A percentile compares a stretch with the other conserved stretches of the same genome.
Evolutionary conservation across 1,140 invertebrate species (phyloP).

Genomic region (Daktulosphaira vitifoliae): DNA sequence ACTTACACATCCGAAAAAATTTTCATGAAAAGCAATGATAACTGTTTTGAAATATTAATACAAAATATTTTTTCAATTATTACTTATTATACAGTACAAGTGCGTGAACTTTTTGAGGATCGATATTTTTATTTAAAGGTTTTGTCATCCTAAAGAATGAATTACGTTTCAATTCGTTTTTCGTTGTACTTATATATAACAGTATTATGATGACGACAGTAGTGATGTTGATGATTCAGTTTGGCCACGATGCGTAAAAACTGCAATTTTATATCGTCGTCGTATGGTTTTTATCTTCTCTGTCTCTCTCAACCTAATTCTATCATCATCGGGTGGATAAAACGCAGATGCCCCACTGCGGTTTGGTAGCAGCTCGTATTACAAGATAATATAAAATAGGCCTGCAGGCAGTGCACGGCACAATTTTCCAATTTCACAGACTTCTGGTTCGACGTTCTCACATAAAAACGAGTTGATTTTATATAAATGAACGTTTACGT

Average conservation of each 20-base stretch:
- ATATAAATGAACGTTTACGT: background rate
- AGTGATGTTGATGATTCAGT: conserved; percentile 12
- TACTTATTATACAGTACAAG: too few relatives aligned
- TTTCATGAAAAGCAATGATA: too few relatives aligned
- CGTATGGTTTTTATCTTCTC: conserved; percentile 17
- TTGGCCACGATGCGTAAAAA: conserved; percentile 21
- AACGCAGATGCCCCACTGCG: conserved; percentile 11
- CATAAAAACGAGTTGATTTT: background rate
- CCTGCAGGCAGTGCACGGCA: background rate
- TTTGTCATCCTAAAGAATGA: too few relatives aligned
- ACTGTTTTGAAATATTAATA: too few relatives aligned
- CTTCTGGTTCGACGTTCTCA: conserved; percentile 13
- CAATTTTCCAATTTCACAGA: conserved; percentile 29
- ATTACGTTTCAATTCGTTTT: conserved; percentile 14
- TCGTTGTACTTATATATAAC: background rate
- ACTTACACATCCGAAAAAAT: too few relatives aligned
- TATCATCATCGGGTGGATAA: conserved; percentile 5
- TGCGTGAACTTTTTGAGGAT: too few relatives aligned
- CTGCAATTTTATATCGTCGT: conserved; percentile 13
- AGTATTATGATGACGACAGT: background rate
- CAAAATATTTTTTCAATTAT: too few relatives aligned
- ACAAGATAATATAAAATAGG: background rate
- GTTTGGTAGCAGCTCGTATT: background rate
- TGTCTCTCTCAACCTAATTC: background rate
- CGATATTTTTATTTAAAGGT: too few relatives aligned